phyloP scores from a whole-genome alignment of 2,113 vertebrate genomes.

The Alexandromys fortis region DNA sequence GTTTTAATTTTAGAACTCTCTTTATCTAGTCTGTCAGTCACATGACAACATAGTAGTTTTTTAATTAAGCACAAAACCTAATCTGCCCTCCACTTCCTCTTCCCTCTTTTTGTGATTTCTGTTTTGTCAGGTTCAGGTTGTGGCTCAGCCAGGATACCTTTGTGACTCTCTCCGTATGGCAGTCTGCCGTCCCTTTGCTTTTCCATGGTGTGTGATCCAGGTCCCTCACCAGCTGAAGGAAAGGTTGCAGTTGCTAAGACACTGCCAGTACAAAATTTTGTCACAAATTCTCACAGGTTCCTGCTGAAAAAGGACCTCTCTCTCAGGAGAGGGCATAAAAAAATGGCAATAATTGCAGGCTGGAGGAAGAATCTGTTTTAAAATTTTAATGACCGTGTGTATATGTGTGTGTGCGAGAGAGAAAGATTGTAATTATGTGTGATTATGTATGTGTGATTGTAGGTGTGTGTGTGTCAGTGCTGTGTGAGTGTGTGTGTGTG shows the following conservation, averaged over 20 bases:
- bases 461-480: not conserved
- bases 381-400: not conserved
- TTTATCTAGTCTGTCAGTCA: slow-evolving; percentile 32
- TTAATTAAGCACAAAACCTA: slow-evolving; percentile 5
- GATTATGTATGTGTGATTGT: not conserved
- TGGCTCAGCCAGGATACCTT: not conserved
- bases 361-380: not conserved
- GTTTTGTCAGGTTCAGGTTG: not conserved
- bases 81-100: not conserved
- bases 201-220: not conserved
- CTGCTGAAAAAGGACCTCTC: not conserved
- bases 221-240: not conserved
- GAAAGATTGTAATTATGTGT: not conserved
- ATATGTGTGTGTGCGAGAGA: not conserved
- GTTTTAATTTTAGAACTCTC: slow-evolving; percentile 60
- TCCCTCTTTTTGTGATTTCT: slow-evolving; percentile 24
- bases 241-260: not conserved
- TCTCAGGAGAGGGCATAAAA: not conserved
- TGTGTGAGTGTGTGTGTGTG: not conserved
- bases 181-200: not conserved
- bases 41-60: not conserved
- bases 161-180: not conserved
- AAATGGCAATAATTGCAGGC: slow-evolving; percentile 4
- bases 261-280: slow-evolving; percentile 30
- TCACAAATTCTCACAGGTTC: not conserved